Conservation (phyloP, 2,113 vertebrate species). For the Chelonoidis abingdonii region DNA sequence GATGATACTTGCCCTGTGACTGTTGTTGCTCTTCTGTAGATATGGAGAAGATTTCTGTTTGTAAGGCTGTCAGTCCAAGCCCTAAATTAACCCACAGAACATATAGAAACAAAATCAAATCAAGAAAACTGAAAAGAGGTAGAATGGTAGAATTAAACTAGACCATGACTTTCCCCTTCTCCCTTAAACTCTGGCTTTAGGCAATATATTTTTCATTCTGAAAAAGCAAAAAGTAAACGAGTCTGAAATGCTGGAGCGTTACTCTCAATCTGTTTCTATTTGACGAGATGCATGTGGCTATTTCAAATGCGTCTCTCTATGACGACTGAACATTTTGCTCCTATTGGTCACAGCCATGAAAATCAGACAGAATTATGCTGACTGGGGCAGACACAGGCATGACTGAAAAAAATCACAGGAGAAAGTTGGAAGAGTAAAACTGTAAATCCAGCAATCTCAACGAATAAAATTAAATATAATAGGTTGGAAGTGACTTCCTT, state of each 20-base stretch:
- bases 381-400: not conserved
- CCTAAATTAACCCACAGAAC: not conserved
- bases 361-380: not conserved
- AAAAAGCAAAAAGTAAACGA: rapidly evolving
- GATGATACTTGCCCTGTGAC: not conserved
- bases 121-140: not conserved
- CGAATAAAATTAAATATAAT: not conserved
- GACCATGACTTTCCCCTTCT: not conserved
- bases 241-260: not conserved
- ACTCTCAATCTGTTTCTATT: not conserved
- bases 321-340: not conserved
- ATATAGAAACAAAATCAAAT: not conserved
- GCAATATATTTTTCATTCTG: not conserved
- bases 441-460: not conserved
- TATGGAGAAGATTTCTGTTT: not conserved
- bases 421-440: not conserved
- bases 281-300: not conserved
- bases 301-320: not conserved
- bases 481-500: not conserved
- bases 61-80: not conserved
- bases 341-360: not conserved
- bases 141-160: not conserved
- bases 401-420: not conserved
- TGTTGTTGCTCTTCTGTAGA: not conserved
- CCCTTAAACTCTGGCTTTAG: not conserved